A percentile compares a stretch with the other conserved stretches of the same genome.
These are phyloP conservation scores for Drosophila percnosoma DNA, from an alignment of 2,888 invertebrate species.

Conservation along the genomic window DNA sequence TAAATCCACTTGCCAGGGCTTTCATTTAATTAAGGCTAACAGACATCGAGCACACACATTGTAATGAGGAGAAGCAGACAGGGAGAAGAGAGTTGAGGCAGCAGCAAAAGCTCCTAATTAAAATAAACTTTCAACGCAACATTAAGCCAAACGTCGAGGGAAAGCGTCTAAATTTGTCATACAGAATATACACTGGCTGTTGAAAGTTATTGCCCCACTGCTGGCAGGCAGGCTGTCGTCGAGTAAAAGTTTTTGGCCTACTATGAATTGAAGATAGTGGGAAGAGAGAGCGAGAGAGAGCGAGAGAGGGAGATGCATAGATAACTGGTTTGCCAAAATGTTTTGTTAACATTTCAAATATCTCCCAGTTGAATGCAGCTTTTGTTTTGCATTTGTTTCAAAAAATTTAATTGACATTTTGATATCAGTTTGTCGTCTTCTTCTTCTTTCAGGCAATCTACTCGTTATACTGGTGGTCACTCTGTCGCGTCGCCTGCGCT, in stretches of 20 bases:
- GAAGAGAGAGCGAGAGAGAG: neutral
- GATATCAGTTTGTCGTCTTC: conserved; percentile 32
- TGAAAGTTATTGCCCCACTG: conserved; percentile 51
- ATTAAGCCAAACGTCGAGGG: conserved; percentile 50
- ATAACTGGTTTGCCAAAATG: conserved; percentile 31
- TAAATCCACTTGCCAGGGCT: conserved; percentile 30
- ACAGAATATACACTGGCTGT: conserved; percentile 33
- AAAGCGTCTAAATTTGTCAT: conserved; percentile 45
- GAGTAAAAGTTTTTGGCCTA: conserved; percentile 28
- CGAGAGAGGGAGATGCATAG: neutral
- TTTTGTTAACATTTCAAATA: conserved; percentile 51
- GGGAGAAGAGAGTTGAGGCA: conserved; percentile 15
- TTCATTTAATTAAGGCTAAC: conserved; percentile 51
- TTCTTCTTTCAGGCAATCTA: conserved; percentile 90
- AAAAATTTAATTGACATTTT: conserved; percentile 29
- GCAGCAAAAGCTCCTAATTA: conserved; percentile 51
- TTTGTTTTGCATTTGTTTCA: conserved; percentile 23
- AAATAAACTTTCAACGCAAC: conserved; percentile 66
- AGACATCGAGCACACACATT: conserved; percentile 16
- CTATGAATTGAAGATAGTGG: conserved; percentile 7
- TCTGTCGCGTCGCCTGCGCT: conserved; percentile 91
- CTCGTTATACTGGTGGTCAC: conserved; percentile 94
- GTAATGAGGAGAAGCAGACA: neutral
- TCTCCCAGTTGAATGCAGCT: conserved; percentile 34
- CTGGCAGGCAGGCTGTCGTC: conserved; percentile 5